Base-by-base conservation (phyloP, 2,797 vertebrate genomes). In the Anabacerthia variegaticeps region DNA sequence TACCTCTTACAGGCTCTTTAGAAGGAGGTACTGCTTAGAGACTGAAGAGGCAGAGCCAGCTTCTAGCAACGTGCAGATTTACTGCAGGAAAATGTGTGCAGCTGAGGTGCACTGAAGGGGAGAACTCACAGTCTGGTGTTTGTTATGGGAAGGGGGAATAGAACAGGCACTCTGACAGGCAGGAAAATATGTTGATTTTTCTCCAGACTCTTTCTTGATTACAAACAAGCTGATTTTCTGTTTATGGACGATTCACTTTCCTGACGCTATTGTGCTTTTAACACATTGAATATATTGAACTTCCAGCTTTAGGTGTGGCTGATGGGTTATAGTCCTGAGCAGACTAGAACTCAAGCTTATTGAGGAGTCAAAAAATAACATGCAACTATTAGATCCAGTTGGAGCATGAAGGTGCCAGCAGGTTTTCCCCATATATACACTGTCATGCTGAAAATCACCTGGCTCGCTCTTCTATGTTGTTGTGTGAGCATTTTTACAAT, bases 101-200 rank as follows among this genome's bases (percentile, higher is more conserved):
- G 59, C n/a, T 27, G 61, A 5, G 43, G 79, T 46, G n/a, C 21
- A 0, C 32, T 7, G 36, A 0, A 0, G 3, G 5, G 36, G 36
- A 3, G n/a, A n/a, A 6, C 5, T 55, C 17, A 1, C 20, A 2
- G 34, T 11, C 21, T 44, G 21, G 14, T 36, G 0, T 20, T 49
- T 48, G 21, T 15, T 44, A 16, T 1, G 24, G 23, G 18, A 28
- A 21, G 51, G 24, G 18, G 61, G 9, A 27, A 4, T 46, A 6
- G 37, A 39, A 18, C 4, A 19, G 44, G 6, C 7, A 1, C 21
- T 11, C 18, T 48, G 21, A 5, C 30, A 14, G 46, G 37, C 22
- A 23, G 39, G 32, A 67, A 72, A 27, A 46, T 22, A n/a, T n/a
- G 55, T 15, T 69, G 2, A 4, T 23, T 56, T 58, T 34, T 46